Base-by-base conservation (phyloP, 2,888 invertebrate species). In the Icerya purchasi region DNA sequence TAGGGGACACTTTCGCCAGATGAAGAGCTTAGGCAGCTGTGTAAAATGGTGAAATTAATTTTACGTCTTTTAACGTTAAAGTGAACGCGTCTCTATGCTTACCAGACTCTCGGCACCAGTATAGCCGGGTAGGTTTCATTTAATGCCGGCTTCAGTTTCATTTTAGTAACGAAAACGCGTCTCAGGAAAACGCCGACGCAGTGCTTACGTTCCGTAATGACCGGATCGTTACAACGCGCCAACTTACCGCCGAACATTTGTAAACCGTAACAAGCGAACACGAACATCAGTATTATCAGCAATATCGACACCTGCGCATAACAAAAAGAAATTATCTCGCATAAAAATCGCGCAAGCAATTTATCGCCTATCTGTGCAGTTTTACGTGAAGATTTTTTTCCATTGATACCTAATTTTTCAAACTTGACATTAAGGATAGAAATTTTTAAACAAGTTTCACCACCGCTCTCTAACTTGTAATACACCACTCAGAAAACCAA, bases 251-350 rank as follows among this genome's bases (percentile, higher is more conserved):
- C 98, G 69, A 96, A 96, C 57, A 97, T 76, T 70, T 98, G 98
- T 0, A 98, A 96, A 0, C 98, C 98, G 69, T 96, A 98, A 69
- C 92, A 94, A 55, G 98, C 98, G 73, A 99, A 99, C 23, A 98
- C 91, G 72, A 98, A 99, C 90, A 99, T 96, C 65, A 98, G 76
- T 36, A 98, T 80, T 65, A 98, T 94, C 64, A 99, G 76, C 58
- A 99, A 76, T 1, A 96, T 94, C 0, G 97, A 97, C 76, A 91
- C 88, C 86, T 87, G 72, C n/a, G n/a, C n/a, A n/a, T n/a, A n/a
- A n/a, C n/a, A n/a, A n/a, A n/a, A n/a, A n/a, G n/a, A n/a, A n/a
- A n/a, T n/a, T n/a, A n/a, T n/a, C n/a, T n/a, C n/a, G n/a, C n/a
- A n/a, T n/a, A n/a, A n/a, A n/a, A n/a, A n/a, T n/a, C n/a, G n/a